phyloP scores from a whole-genome alignment of 2,113 vertebrate species.

The Daboia siamensis region DNA sequence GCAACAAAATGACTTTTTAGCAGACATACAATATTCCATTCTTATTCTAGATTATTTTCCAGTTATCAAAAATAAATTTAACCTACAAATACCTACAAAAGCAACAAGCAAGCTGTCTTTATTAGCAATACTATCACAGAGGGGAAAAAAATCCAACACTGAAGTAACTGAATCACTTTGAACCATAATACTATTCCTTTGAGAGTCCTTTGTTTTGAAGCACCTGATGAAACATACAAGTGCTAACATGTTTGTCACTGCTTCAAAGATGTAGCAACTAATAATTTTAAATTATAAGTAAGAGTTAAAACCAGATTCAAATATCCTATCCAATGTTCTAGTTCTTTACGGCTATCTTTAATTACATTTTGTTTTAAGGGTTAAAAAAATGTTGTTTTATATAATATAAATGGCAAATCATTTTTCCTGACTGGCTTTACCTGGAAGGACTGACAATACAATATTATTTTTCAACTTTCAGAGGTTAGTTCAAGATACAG shows the following conservation, averaged over 20 bases:
- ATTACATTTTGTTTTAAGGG: background rate
- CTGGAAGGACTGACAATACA: background rate
- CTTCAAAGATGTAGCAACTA: slow-evolving; percentile 29
- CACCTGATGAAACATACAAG: slow-evolving; percentile 49
- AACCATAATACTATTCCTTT: slow-evolving; percentile 30
- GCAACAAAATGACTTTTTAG: background rate
- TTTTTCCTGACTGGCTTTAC: background rate
- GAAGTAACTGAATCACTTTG: slow-evolving; percentile 18
- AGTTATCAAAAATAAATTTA: background rate
- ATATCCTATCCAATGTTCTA: background rate
- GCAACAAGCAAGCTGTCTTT: background rate
- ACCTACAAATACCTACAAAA: background rate
- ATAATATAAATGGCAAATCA: background rate
- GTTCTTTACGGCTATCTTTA: background rate
- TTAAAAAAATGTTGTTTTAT: background rate
- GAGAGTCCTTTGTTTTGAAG: slow-evolving; percentile 44
- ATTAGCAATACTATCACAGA: background rate
- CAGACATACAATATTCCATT: background rate
- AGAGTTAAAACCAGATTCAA: background rate
- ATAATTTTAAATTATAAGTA: slow-evolving; percentile 15
- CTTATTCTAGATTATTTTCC: background rate
- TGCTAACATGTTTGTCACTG: slow-evolving; percentile 41
- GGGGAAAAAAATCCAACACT: background rate
- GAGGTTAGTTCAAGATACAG: background rate
- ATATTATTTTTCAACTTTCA: background rate